A percentile compares a stretch with the other conserved stretches of the same genome.
Evolutionary conservation across 2,113 vertebrate genomes (phyloP).

Genomic region (Himantopus leucocephalus): DNA sequence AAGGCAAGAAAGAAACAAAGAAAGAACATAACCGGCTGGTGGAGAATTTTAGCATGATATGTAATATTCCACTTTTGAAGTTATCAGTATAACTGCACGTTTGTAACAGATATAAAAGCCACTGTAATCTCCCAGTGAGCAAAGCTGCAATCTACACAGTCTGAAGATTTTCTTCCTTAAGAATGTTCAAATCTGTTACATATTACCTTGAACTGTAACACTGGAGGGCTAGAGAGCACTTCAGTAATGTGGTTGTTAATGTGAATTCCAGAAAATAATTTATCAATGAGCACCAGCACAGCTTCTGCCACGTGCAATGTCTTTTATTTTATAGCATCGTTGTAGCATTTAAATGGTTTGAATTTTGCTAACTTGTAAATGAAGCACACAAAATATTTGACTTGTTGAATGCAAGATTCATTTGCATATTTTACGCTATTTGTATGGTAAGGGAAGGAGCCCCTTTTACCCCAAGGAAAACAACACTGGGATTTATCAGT

Average conservation of each 20-base stretch:
- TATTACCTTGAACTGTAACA: conserved; percentile 63
- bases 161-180: conserved; percentile 53
- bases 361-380: conserved; percentile 11
- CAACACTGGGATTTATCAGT: background rate
- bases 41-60: conserved; percentile 51
- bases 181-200: conserved; percentile 61
- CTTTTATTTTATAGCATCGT: background rate
- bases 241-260: conserved; percentile 58
- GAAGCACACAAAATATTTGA: background rate
- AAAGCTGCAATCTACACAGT: background rate
- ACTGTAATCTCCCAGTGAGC: conserved; percentile 54
- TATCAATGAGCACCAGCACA: conserved; percentile 28
- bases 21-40: conserved; percentile 28
- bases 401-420: conserved; percentile 15
- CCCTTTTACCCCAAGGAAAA: background rate
- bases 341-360: conserved; percentile 1
- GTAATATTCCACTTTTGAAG: conserved; percentile 54
- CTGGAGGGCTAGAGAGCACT: conserved; percentile 39
- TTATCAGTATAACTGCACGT: conserved; percentile 35
- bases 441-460: background rate
- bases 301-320: conserved; percentile 1
- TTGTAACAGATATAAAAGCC: conserved; percentile 56
- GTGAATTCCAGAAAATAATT: conserved; percentile 64
- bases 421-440: conserved; percentile 18
- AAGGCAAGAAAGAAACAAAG: conserved; percentile 14